These are phyloP conservation scores for Hydrotaea diabolus DNA, from an alignment of 2,888 invertebrate species.

Conservation along the genomic window DNA sequence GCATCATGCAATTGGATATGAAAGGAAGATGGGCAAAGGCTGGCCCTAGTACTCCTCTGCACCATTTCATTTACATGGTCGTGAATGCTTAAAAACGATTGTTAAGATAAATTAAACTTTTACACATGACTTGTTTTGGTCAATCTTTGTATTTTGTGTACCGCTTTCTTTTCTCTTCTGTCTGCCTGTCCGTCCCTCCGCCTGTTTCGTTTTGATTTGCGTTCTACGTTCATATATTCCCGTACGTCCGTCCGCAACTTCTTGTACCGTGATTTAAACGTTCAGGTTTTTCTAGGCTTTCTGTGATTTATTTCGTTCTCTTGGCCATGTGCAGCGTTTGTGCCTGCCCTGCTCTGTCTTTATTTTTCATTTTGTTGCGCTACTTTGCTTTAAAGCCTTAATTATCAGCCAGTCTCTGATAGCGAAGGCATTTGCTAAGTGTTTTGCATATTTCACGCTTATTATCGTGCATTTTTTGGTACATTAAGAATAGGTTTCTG, in stretches of 20 bases:
- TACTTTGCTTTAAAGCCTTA: slow-evolving; percentile 19
- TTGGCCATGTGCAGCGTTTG: not conserved
- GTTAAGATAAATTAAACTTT: slow-evolving; percentile 61
- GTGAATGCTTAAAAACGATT: slow-evolving; percentile 57
- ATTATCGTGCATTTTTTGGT: slow-evolving; percentile 33
- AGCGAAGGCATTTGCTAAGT: slow-evolving; percentile 35
- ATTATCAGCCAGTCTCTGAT: slow-evolving; percentile 25
- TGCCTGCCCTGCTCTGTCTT: not conserved
- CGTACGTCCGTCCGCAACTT: too few species aligned
- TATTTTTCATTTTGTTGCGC: not conserved
- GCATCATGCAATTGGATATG: not conserved
- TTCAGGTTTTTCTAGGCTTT: not conserved
- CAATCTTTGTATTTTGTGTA: slow-evolving; percentile 33
- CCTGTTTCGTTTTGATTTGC: slow-evolving; percentile 1
- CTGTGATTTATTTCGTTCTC: not conserved
- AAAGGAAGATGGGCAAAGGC: slow-evolving; percentile 3
- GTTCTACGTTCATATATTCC: not conserved
- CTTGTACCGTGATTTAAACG: not conserved
- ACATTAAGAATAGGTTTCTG: slow-evolving; percentile 13
- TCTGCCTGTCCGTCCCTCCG: not conserved
- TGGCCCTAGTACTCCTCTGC: slow-evolving; percentile 28
- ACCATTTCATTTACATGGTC: slow-evolving; percentile 60
- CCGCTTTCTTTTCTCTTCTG: not conserved
- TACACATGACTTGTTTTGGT: slow-evolving; percentile 31
- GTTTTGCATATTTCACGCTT: slow-evolving; percentile 35